phyloP scores from a whole-genome alignment of 2,113 vertebrate genomes.

The Malaclemys terrapin region DNA sequence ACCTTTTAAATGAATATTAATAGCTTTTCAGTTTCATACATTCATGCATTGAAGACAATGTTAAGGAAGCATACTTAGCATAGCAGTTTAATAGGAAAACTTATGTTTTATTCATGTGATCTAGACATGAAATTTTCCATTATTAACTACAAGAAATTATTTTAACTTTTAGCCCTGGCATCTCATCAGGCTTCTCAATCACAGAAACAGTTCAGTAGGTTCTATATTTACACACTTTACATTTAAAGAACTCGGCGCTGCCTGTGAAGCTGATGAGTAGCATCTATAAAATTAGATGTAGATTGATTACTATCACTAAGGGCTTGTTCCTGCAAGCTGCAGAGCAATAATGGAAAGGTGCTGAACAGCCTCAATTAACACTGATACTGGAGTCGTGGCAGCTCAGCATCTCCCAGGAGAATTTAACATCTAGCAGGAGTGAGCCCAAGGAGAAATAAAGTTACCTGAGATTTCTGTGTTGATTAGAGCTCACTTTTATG shows the following conservation, averaged over 20 bases:
- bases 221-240: background rate
- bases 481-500: background rate
- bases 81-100: background rate
- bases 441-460: background rate
- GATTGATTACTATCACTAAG: background rate
- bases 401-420: background rate
- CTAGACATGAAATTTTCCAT: background rate
- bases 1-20: conserved; percentile 40
- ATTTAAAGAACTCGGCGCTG: background rate
- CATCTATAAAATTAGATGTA: conserved; percentile 23
- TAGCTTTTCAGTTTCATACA: conserved; percentile 22
- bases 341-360: background rate
- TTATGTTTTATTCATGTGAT: background rate
- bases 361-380: background rate
- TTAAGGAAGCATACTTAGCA: conserved; percentile 14
- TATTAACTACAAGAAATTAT: background rate
- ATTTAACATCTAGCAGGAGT: background rate
- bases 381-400: background rate
- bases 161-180: conserved; percentile 3
- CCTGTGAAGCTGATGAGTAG: background rate
- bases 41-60: conserved; percentile 17
- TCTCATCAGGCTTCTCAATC: background rate
- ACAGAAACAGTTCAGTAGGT: background rate
- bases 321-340: background rate
- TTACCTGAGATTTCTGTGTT: background rate